These are phyloP conservation scores for Danio tinwini DNA, from an alignment of 2,797 vertebrate genomes.

Conservation along the genomic window DNA sequence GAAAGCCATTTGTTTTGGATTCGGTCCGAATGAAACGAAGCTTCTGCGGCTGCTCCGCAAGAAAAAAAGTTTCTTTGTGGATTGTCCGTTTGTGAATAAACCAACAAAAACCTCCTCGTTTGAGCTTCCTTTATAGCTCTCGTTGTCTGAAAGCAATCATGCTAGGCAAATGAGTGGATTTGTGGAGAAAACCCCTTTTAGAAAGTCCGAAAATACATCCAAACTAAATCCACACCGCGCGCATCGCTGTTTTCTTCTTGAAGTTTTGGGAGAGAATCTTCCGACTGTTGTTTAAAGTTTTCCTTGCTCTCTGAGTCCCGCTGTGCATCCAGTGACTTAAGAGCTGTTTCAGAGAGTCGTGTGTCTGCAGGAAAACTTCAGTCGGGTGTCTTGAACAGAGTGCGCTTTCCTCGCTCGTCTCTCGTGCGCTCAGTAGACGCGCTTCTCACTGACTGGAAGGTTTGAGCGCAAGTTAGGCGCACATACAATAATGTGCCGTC, in stretches of 20 bases:
- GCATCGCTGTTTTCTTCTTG: slow-evolving; percentile 11
- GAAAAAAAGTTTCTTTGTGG: slow-evolving; percentile 9
- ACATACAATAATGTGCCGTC: slow-evolving; percentile 74
- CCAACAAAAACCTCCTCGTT: not conserved
- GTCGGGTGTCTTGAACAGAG: not conserved
- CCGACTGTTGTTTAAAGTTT: not conserved
- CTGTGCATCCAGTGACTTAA: slow-evolving; percentile 10
- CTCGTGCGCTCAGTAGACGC: not conserved
- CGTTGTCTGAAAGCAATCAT: slow-evolving; percentile 43
- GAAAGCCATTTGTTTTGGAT: not conserved
- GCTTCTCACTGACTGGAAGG: slow-evolving; percentile 62
- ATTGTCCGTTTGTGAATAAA: slow-evolving; percentile 7
- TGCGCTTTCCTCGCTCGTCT: not conserved
- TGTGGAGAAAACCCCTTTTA: not conserved
- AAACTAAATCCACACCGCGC: slow-evolving; percentile 35
- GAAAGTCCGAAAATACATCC: slow-evolving; percentile 22
- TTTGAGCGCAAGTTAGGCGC: slow-evolving; percentile 69
- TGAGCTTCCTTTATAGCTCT: slow-evolving; percentile 23
- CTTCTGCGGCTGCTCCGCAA: not conserved
- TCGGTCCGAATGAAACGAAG: not conserved
- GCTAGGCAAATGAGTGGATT: slow-evolving; percentile 29
- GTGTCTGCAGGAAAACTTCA: not conserved
- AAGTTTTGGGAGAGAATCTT: not conserved
- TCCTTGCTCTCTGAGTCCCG: not conserved
- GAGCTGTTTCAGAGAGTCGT: not conserved